phyloP scores from a whole-genome alignment of 2,113 vertebrate species.

The Leucosticte australis region DNA sequence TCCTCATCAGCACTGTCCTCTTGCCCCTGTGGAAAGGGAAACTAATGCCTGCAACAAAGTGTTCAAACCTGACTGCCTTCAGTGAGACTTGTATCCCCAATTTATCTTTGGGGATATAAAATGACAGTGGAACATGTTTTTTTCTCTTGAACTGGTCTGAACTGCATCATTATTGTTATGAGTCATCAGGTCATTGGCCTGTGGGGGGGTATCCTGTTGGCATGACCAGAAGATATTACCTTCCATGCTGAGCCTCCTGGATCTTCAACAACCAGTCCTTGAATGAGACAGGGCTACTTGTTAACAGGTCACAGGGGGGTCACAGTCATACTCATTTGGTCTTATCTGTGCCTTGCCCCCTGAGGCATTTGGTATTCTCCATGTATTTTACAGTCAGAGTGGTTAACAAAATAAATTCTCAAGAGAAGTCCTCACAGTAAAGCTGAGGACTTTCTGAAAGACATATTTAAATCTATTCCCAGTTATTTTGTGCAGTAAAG shows the following conservation, averaged over 20 bases:
- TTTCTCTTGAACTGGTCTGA: not conserved
- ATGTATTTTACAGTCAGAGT: not conserved
- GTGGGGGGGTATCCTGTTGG: not conserved
- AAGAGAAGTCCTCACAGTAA: not conserved
- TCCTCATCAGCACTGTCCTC: not conserved
- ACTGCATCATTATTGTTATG: not conserved
- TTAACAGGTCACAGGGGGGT: not conserved
- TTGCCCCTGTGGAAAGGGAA: not conserved
- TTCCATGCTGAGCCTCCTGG: not conserved
- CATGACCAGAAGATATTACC: not conserved
- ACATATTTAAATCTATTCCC: not conserved
- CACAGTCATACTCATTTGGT: not conserved
- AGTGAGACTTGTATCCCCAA: not conserved
- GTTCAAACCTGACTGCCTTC: not conserved
- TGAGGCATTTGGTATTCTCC: not conserved
- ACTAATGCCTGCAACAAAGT: not conserved
- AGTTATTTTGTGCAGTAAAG: not conserved
- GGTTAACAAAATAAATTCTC: not conserved
- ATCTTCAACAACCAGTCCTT: not conserved
- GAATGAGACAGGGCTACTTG: not conserved
- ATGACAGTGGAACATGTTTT: not conserved
- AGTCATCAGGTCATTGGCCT: not conserved
- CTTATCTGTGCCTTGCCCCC: not conserved
- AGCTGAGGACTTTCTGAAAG: not conserved
- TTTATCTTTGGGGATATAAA: not conserved